Conservation (phyloP, 2,797 vertebrate genomes). For the Onychomys torridus region DNA sequence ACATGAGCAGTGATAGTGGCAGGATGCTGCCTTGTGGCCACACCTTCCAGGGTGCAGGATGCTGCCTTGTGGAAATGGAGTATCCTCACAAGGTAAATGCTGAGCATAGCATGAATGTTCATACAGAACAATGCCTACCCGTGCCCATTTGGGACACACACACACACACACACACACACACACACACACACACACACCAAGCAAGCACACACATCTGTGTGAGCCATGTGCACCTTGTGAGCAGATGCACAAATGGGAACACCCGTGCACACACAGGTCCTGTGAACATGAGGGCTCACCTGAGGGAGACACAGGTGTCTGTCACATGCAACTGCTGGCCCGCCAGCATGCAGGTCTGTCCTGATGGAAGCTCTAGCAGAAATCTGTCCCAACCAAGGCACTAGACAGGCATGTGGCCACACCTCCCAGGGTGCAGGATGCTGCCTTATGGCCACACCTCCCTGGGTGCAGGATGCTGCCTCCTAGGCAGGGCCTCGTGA, state of each 20-base stretch:
- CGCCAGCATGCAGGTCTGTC: accelerated
- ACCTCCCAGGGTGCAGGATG: neutral
- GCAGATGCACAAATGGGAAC: too few species aligned
- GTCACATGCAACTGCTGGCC: neutral
- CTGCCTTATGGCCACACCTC: neutral
- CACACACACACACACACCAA: neutral
- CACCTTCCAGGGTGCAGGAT: too few species aligned
- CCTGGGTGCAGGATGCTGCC: neutral
- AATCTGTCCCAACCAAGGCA: neutral
- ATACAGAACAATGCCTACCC: neutral
- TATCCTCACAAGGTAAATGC: neutral
- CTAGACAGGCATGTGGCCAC: neutral
- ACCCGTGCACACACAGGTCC: accelerated
- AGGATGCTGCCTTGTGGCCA: too few species aligned
- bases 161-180: too few species aligned
- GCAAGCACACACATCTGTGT: neutral
- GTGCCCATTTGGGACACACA: neutral
- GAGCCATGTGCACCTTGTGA: neutral
- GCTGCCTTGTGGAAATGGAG: neutral
- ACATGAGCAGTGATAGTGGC: accelerated
- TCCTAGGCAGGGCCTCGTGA: accelerated
- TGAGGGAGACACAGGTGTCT: accelerated
- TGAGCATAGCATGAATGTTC: accelerated
- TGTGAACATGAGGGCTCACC: neutral
- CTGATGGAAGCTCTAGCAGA: neutral